Evolutionary conservation across 2,113 vertebrate genomes (phyloP), one percentile per base, ranked within the genome.

Genomic region (Raja brachyura): DNA sequence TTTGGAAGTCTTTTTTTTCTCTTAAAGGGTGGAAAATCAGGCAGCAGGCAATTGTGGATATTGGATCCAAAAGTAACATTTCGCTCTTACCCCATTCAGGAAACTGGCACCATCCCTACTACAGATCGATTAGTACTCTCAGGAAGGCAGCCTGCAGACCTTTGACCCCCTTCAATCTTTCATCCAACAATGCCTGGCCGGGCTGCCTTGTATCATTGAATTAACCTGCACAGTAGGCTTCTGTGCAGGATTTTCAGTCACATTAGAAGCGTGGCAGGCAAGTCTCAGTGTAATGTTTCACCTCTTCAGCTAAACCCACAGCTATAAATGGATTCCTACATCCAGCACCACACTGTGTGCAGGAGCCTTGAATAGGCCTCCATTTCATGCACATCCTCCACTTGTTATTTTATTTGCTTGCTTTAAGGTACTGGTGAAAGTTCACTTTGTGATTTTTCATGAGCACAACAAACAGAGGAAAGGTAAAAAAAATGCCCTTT

Each of bases 91-190:
- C 97, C 96, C 94, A 96, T 96, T 96, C 95, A 96, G 98, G 97
- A 95, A 95, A 96, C 97, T 95, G 97, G 97, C 97, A 98, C 97
- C 96, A 96, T 97, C 97, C 97, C 98, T 98, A 98, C 98, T 97
- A 98, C 97, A 98, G 99, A 99, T 99, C 98, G 98, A 99, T 99
- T 99, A 98, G 97, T 95, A 97, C 97, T 97, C 95, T 96, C 96
- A 96, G 97, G 97, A 97, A 95, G 97, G 97, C 96, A 95, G 97
- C 97, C 96, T 94, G 31, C 95, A 96, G 97, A 98, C 98, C 98
- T 97, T 95, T 98, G 98, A 99, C 98, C 94, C 96, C 93, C 96
- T 33, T 96, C 97, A 96, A 97, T 98, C 97, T 96, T 95, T 95
- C 96, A 96, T 96, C 97, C 97, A 97, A 98, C 97, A 98, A 97